Evolutionary conservation across 1,140 invertebrate genomes (phyloP).

Genomic region (Drosophila mojavensis): DNA sequence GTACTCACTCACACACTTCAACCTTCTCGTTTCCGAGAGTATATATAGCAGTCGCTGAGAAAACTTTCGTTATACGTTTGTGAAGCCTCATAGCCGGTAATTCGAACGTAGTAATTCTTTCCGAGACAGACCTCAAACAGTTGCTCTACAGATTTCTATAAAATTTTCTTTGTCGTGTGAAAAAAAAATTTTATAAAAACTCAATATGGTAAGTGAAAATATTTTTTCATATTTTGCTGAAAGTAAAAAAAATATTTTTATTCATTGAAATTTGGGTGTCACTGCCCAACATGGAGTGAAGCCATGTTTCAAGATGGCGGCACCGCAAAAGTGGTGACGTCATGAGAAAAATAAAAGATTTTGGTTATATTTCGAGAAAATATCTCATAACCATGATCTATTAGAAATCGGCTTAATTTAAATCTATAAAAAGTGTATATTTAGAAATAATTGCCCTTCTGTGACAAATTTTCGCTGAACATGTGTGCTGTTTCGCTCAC

Average conservation of each 20-base stretch:
- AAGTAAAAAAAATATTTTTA: no score
- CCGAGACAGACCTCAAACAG: conserved; percentile 49
- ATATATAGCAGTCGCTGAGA: conserved; percentile 59
- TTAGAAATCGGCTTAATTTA: no score
- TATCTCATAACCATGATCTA: neutral
- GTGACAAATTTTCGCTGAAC: conserved; percentile 2
- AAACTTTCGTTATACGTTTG: conserved; percentile 63
- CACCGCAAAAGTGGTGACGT: conserved; percentile 54
- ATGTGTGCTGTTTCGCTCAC: conserved; percentile 18
- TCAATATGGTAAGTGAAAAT: conserved; percentile 69
- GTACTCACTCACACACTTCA: conserved; percentile 38
- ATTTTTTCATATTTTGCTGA: neutral
- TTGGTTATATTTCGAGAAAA: conserved; percentile 1
- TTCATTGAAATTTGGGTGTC: no score
- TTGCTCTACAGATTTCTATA: conserved; percentile 56
- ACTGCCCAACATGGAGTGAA: neutral
- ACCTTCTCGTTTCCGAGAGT: conserved; percentile 27
- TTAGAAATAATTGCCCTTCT: neutral
- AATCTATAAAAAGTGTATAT: neutral
- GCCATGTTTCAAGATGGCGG: conserved; percentile 41
- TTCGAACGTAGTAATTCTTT: conserved; percentile 68
- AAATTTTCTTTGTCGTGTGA: conserved; percentile 60
- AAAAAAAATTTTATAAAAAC: conserved; percentile 47
- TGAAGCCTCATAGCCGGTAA: conserved; percentile 75
- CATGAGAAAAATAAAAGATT: conserved; percentile 25